Evolutionary conservation across 2,888 invertebrate genomes (phyloP), one percentile per base, ranked within the genome.

Genomic region (Nebria brevicollis): DNA sequence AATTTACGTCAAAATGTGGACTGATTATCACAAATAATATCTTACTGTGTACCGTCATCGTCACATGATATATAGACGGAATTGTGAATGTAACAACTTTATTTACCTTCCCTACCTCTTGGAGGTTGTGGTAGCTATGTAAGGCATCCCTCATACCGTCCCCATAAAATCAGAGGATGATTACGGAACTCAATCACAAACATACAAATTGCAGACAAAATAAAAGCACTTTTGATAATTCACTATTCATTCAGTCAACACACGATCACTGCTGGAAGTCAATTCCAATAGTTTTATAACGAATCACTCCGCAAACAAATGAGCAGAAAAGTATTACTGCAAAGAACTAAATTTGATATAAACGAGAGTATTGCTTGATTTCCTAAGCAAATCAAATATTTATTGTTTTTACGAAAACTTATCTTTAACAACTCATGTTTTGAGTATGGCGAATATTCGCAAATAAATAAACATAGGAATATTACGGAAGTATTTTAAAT

Each of bases 91-190:
- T 54, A 54, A 54, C 54, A 54, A 34, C 42, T 43, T 41, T 81
- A 81, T 81, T 81, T 81, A 81, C 81, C 81, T 81, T 81, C 81
- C 81, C 81, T 81, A 81, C 81, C 81, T 81, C 81, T 80, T 80
- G 80, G 77, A 66, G 41, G 81, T 66, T 68, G 81, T 77, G 43
- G 76, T 43, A 8, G 81, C 26, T 66, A 81, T 26, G 66, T 81
- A 81, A 42, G 81, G 76, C 81, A 81, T 81, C 66, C 66, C 81
- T 81, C 81, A 81, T 81, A 66, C 81, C 81, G 81, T 76, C 70
- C 74, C 43, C 41, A 26, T 15, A 34, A 20, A 54, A 54, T 54
- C 7, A 54, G 68, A 15, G 34, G 34, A 25, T 41, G 26, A 41
- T 72, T 25, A 34, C 42, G 42, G 25, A 68, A 26, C 8, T 25